A percentile compares a stretch with the other conserved stretches of the same genome.
Evolutionary conservation across 1,140 invertebrate species (phyloP).

Genomic region (Calycopis cecrops): DNA sequence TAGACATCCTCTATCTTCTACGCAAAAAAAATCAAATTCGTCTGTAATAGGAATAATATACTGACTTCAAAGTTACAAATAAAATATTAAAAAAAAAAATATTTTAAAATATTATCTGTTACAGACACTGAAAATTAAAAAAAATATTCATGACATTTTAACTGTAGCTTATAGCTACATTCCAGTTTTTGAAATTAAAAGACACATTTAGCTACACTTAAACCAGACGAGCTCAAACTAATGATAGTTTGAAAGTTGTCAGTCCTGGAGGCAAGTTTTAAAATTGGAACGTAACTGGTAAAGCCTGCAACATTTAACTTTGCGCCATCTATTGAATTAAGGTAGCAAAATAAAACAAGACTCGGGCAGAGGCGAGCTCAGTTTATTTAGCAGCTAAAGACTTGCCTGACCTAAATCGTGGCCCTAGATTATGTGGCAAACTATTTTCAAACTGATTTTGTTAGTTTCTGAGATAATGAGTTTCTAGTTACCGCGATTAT

Average conservation of each 20-base stretch:
- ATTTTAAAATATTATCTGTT: no score
- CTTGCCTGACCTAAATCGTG: constrained; percentile 3
- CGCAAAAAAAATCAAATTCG: no score
- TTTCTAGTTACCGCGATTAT: neutral
- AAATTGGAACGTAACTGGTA: neutral
- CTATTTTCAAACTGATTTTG: constrained; percentile 10
- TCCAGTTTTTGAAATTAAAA: no score
- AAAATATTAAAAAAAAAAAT: no score
- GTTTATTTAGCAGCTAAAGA: constrained; percentile 9
- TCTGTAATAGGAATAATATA: no score
- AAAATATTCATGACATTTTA: no score
- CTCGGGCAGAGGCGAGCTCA: neutral
- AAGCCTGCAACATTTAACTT: constrained; percentile 5
- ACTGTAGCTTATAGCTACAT: no score
- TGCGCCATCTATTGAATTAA: constrained; percentile 3
- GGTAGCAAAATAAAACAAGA: constrained; percentile 9
- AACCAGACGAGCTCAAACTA: neutral
- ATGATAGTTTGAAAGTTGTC: neutral
- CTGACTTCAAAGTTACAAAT: no score
- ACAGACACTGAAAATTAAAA: no score
- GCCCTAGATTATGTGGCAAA: constrained; percentile 4
- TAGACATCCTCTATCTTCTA: no score
- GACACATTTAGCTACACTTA: no score
- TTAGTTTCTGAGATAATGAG: constrained; percentile 4
- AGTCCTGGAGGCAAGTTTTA: neutral